Base-by-base conservation (phyloP, 2,888 invertebrate genomes). In the Muscina levida region DNA sequence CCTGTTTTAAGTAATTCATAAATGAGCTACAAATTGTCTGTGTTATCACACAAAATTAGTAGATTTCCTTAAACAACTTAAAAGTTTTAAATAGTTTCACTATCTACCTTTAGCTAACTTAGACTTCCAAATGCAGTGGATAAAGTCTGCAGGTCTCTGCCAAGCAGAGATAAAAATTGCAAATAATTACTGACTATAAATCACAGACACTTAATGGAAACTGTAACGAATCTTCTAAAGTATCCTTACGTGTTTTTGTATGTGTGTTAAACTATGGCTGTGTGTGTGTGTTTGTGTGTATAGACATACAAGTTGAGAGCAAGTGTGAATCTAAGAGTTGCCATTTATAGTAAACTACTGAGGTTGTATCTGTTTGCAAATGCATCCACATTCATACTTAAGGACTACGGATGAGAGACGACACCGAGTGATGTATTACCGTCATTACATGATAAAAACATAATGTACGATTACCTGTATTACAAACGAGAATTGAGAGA, bases 291-390 rank as follows among this genome's bases (percentile, higher is more conserved):
- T 22, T 4, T 24, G 13, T 22, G 11, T 51, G 51, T 19, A 51
- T 17, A 19, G 51, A 22, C 11, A n/a, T 22, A 19, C 19, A 5
- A 8, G 19, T 19, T 39, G 39, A 59, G 59, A 19, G 44, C 48
- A 44, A 56, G 66, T 48, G 46, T 70, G 42, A 74, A 74, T 66
- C 66, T 71, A 74, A 73, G 65, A 57, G 57, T 4, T 57, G 78
- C 74, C 57, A 78, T 78, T 78, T 78, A 74, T 71, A 73, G 73
- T 65, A 65, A 78, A 78, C 74, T 78, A 66, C 71, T 71, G 74
- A 71, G 73, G 70, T 59, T 74, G 62, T 44, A 46, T 13, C 46
- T 70, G 22, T 48, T n/a, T 19, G 11, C 56, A 26, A n/a, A 11
- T 31, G 26, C 31, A 26, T 10, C 24, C 13, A 26, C 56, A 26